Conservation (phyloP, 2,888 invertebrate genomes). For the Halictus quadricinctus region DNA sequence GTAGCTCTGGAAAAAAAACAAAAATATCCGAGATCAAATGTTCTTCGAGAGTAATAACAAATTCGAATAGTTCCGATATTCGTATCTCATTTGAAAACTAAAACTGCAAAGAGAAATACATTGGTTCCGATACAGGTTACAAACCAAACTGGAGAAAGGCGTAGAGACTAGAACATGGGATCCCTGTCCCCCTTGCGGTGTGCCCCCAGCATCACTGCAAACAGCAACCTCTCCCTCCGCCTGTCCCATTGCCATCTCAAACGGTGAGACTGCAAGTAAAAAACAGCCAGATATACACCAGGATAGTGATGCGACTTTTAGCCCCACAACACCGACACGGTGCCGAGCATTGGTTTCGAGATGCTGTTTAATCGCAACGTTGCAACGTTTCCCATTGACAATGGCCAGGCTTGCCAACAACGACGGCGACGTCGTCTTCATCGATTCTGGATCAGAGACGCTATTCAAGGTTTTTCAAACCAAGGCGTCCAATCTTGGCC, state of each 20-base stretch:
- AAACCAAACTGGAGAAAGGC: constrained; percentile 78
- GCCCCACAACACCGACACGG: constrained; percentile 44
- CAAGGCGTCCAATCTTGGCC: background rate
- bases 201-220: constrained; percentile 66
- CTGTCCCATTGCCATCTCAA: constrained; percentile 78
- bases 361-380: constrained; percentile 18
- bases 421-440: background rate
- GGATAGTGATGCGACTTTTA: constrained; percentile 65
- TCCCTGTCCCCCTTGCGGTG: constrained; percentile 52
- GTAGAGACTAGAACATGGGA: constrained; percentile 65
- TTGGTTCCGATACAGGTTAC: constrained; percentile 79
- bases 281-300: constrained; percentile 79
- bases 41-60: background rate
- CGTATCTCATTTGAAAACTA: constrained; percentile 24
- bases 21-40: constrained; percentile 29
- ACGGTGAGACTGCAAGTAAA: constrained; percentile 80
- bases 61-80: constrained; percentile 17
- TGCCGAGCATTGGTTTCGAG: constrained; percentile 11
- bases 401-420: background rate
- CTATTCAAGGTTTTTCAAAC: constrained; percentile 50
- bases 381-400: background rate
- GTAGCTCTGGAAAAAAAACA: constrained; percentile 39
- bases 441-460: background rate
- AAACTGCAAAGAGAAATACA: constrained; percentile 50
- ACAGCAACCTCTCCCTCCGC: constrained; percentile 67